Evolutionary conservation across 2,888 invertebrate genomes (phyloP).

Genomic region (Sisyra terminalis): DNA sequence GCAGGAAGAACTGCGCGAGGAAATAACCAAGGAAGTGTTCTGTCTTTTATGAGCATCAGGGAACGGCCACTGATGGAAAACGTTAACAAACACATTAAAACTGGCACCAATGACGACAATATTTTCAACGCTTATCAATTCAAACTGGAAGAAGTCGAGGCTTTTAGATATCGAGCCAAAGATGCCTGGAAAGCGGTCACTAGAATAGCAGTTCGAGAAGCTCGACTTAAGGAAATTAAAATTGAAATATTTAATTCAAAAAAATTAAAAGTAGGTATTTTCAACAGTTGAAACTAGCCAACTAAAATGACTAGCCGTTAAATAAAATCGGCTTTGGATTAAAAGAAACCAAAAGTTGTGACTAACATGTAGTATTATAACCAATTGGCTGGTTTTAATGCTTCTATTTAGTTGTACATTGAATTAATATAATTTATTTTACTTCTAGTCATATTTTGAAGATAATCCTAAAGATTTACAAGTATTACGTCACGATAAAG

Average conservation of each 20-base stretch:
- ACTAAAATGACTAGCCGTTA: too few relatives aligned
- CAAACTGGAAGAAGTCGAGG: conserved; percentile 87
- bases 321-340: too few relatives aligned
- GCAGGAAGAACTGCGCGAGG: conserved; percentile 87
- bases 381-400: too few relatives aligned
- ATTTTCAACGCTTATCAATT: conserved; percentile 79
- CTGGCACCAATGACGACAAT: conserved; percentile 42
- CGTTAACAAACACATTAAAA: conserved; percentile 58
- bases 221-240: conserved; percentile 89
- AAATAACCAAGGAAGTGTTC: conserved; percentile 64
- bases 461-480: conserved; percentile 80
- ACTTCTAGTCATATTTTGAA: conserved; percentile 66
- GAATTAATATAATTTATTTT: conserved; percentile 7
- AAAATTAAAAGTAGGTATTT: conserved; percentile 55
- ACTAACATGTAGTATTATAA: too few relatives aligned
- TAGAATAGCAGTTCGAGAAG: conserved; percentile 82
- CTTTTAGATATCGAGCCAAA: conserved; percentile 84
- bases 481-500: conserved; percentile 70
- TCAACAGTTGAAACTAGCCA: neutral
- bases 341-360: too few relatives aligned
- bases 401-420: too few relatives aligned
- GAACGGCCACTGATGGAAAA: conserved; percentile 57
- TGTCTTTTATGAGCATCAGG: conserved; percentile 74
- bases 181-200: conserved; percentile 95
- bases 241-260: conserved; percentile 83